Evolutionary conservation across 37 sponge, comb jelly and placozoan species (phyloP).

Genomic region (Eunapius fragilis): DNA sequence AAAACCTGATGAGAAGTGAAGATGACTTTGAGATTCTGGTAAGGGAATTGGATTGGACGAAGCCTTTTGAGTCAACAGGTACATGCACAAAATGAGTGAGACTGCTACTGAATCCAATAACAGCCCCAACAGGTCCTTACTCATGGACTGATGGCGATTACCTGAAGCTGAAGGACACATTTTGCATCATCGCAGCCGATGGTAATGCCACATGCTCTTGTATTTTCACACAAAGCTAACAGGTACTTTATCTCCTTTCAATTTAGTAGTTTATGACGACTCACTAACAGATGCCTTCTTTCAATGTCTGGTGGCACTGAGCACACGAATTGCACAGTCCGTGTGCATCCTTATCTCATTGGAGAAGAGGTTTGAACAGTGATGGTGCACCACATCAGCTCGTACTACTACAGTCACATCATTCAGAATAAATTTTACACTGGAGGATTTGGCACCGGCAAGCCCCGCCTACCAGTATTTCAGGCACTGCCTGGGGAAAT

Average conservation of each 20-base stretch:
- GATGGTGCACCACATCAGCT: not conserved
- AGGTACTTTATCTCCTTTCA: not conserved
- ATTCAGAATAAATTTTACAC: constrained; percentile 47
- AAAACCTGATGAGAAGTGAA: not conserved
- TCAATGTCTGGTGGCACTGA: constrained; percentile 13
- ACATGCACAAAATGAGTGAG: too few relatives aligned
- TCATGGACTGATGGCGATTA: constrained; percentile 30
- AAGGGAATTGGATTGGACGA: constrained; percentile 44
- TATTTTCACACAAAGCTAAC: not conserved
- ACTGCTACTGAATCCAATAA: not conserved
- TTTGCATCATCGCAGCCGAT: constrained; percentile 45
- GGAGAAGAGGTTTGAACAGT: constrained; percentile 45
- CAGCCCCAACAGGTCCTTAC: not conserved
- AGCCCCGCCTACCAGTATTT: constrained; percentile 44
- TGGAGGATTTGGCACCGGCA: constrained; percentile 42
- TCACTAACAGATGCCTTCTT: constrained; percentile 53
- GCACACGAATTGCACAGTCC: not conserved
- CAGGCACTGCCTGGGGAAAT: not conserved
- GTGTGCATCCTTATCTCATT: constrained; percentile 15
- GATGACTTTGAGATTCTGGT: constrained; percentile 14
- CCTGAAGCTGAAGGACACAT: not conserved
- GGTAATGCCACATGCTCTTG: constrained; percentile 1
- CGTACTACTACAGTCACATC: not conserved
- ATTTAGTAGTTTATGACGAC: constrained; percentile 51
- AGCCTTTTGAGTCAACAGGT: constrained; percentile 1